Evolutionary conservation across 92 coral and sea anemone genomes (phyloP), one percentile per base, ranked within the genome.

Genomic region (Umimayanthus chanpuru): DNA sequence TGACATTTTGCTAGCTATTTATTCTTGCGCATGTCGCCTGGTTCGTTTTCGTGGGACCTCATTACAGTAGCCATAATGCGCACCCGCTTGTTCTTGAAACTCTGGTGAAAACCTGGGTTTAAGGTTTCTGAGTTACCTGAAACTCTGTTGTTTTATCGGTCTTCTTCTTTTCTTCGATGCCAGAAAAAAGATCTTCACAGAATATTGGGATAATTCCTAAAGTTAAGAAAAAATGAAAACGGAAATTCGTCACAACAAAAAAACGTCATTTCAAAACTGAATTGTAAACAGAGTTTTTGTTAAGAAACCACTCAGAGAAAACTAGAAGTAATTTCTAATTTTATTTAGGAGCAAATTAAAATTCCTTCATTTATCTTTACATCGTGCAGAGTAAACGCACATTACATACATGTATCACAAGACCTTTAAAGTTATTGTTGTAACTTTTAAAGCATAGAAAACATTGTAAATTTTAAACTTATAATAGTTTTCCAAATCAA

Each of bases 171-270:
- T 39, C 82, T 58, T 94, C 96, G 40, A 96, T 90, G 79, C 89
- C 98, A 70, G 41, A 78, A 73, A 96, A 96, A 38, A 96, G 93
- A 76, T 89, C 90, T 87, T 96, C 98, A 90, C 98, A 96, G 74
- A 96, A 96, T 67, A 96, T 88, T 2, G 98, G 98, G 7, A 96
- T 92, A 75, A 96, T 89, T 85, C 98, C 98, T 96, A 47, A 25
- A 36, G 30, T 61, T 28, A 15, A 15, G 38, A 23, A 56, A 40
- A 44, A 6, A 40, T 3, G 23, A 82, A 40, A 44, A 16, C 25
- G 3, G 11, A 82, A 50, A 68, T 20, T 44, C 8, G 39, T 15
- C 40, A 40, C 9, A 85, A 12, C 5, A 43, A 28, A 26, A 61
- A 68, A 72, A 85, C 2, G 7, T 32, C 36, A 32, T 32, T 32